A percentile compares a stretch with the other conserved stretches of the same genome.
phyloP scores from a whole-genome alignment of 2,888 invertebrate genomes.

The Cacoxenus indagator region DNA sequence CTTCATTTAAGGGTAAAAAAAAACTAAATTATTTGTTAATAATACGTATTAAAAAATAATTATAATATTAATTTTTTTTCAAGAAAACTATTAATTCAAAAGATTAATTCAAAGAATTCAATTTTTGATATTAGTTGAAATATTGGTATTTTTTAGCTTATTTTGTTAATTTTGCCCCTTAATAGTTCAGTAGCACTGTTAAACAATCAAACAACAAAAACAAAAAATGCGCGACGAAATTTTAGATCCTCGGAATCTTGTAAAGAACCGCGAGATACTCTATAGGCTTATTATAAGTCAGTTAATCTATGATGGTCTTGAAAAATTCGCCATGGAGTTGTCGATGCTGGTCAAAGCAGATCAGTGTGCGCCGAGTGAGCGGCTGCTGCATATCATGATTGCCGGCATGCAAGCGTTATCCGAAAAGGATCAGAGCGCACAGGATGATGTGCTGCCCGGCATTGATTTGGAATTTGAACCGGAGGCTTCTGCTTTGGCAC shows the following conservation, averaged over 20 bases:
- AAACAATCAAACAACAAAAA: no score
- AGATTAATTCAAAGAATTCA: no score
- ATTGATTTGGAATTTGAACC: conserved; percentile 95
- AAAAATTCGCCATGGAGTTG: conserved; percentile 89
- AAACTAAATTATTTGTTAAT: no score
- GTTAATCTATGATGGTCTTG: conserved; percentile 96
- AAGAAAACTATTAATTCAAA: no score
- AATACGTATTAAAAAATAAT: no score
- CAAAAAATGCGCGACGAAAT: conserved; percentile 71
- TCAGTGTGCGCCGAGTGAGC: conserved; percentile 96
- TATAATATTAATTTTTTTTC: no score
- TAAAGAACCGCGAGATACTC: conserved; percentile 89
- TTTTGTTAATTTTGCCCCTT: no score
- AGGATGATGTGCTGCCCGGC: conserved; percentile 68
- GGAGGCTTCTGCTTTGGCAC: conserved; percentile 91
- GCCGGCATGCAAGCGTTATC: conserved; percentile 89
- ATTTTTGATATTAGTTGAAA: no score
- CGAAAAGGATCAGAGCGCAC: conserved; percentile 72
- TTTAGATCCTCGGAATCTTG: conserved; percentile 81
- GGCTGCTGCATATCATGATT: conserved; percentile 87
- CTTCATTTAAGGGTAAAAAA: no score
- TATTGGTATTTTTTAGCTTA: no score
- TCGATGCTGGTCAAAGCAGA: conserved; percentile 89
- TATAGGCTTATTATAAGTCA: conserved; percentile 96
- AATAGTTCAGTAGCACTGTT: no score